Evolutionary conservation across 2,113 vertebrate species (phyloP), one percentile per base, ranked within the genome.

Genomic region (Aramus guarauna): DNA sequence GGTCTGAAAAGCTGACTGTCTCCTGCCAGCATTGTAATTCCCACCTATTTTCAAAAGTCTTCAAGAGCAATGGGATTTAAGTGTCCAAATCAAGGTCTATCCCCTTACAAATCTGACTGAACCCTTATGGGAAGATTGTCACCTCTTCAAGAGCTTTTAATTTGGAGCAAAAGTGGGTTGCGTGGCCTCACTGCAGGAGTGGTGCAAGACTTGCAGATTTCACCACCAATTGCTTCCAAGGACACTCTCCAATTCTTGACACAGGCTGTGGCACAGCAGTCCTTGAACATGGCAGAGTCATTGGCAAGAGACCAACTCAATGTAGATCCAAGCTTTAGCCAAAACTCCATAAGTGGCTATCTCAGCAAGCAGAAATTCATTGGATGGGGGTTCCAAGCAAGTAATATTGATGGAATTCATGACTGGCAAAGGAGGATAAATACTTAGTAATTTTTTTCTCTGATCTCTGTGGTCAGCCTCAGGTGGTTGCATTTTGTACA

Each of bases 201-300:
- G 15, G 11, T 56, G 22, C 36, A 73, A 41, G 34, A 10, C 11
- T 41, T 47, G 41, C 53, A 56, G 21, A 39, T 9, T 27, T 53
- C 78, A 10, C 14, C 20, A 19, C 3, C 30, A 45, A 15, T 22
- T 34, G 0, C 29, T 76, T 52, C 63, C 36, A 67, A 84, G 50
- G 39, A 76, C 32, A 50, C 7, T 29, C 23, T 12, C 45, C 39
- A 67, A 47, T 36, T 50, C 62, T 45, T 93, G 56, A 34, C 73
- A 47, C 32, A 32, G 62, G 43, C 0, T 53, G 30, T 52, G 66
- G 23, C 60, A 63, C 0, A 2, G 37, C 22, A 74, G 32, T 22
- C 18, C 21, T 52, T 15, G 19, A 53, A 34, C 27, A 23, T 29
- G 80, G 11, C 15, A 45, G 29, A 60, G 22, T 11, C 3, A 0